Evolutionary conservation across 2,113 vertebrate species (phyloP), one percentile per base, ranked within the genome.

Genomic region (Petaurus breviceps): DNA sequence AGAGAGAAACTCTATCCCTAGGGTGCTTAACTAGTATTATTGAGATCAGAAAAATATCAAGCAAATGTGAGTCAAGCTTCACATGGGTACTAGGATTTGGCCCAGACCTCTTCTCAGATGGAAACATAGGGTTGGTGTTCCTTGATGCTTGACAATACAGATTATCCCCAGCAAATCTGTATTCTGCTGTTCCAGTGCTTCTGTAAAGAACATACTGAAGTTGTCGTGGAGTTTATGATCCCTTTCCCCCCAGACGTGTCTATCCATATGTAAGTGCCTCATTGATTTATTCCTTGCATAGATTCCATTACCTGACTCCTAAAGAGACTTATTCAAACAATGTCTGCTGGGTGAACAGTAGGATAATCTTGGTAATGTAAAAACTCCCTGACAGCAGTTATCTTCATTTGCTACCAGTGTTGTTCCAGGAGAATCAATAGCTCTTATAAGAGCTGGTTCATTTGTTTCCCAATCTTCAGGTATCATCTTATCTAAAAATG

Each of bases 261-360:
- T 49, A 61, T 14, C 26, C 11, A 90, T 51, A 53, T 94, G 23
- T 50, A 91, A 91, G 31, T 61, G 47, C 47, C 51, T 89, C 14
- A 3, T 57, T 22, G 68, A 90, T 91, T 61, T 57, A 37, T 92
- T 92, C 55, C 6, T 16, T 61, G 31, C 54, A 51, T 47, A 90
- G 89, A 50, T 54, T 94, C 26, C 9, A 90, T 94, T 94, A n/a
- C 23, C 53, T 19, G 89, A 51, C 53, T 61, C 43, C 6, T 90
- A 26, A 93, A 54, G 89, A 91, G 93, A 55, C 7, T 61, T 94
- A 55, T 49, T 94, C 54, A 91, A 47, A 54, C 22, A 94, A 61
- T 61, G 46, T 94, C 89, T 94, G 28, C 89, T 90, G 47, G 53
- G 46, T 54, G 54, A 90, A 26, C 26, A 11, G 37, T 50, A 94